Base-by-base conservation (phyloP, 2,888 invertebrate genomes). In the Yponomeuta plumbellus region DNA sequence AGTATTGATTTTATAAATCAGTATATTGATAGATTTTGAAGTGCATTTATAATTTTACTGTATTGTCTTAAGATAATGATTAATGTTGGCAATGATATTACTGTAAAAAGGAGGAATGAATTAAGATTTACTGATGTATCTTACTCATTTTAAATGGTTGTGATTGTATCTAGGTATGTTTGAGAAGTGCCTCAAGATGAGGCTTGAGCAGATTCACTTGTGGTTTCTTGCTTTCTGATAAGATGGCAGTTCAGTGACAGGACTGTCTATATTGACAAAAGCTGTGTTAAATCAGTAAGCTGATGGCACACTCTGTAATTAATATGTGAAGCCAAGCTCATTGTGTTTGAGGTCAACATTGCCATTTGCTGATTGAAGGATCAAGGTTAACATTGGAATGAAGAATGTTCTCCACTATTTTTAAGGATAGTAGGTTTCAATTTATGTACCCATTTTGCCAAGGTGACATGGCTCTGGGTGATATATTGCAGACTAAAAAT, bases 81-180 rank as follows among this genome's bases (percentile, higher is more conserved):
- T 66, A 66, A 22, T 52, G 21, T 64, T 65, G 65, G 65, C 62
- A 66, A 63, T 67, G 67, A 70, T 68, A 70, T 70, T 70, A 66
- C 26, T 26, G 26, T 5, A 26, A 11, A 61, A 61, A 61, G 44
- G 26, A 17, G 61, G 10, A 64, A 61, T 67, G 52, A 59, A 67
- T 66, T 68, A 52, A 62, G 56, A 44, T 64, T 59, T 21, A 65
- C 11, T 62, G 40, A 52, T 56, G 61, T 61, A 70, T 62, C 70
- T 70, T 80, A 75, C 87, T 87, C 87, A 87, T 85, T 79, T 79
- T 78, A 83, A 80, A 64, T 61, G 88, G 88, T 88, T 88, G 88
- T 88, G 88, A 88, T 81, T 77, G 81, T 81, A 77, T 69, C 71
- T 83, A 81, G 76, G 80, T 76, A 79, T 79, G 23, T 75, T 72